Evolutionary conservation across 53 echinoderm and acorn worm species (phyloP), one percentile per base, ranked within the genome.

Genomic region (Arbacia lixula): DNA sequence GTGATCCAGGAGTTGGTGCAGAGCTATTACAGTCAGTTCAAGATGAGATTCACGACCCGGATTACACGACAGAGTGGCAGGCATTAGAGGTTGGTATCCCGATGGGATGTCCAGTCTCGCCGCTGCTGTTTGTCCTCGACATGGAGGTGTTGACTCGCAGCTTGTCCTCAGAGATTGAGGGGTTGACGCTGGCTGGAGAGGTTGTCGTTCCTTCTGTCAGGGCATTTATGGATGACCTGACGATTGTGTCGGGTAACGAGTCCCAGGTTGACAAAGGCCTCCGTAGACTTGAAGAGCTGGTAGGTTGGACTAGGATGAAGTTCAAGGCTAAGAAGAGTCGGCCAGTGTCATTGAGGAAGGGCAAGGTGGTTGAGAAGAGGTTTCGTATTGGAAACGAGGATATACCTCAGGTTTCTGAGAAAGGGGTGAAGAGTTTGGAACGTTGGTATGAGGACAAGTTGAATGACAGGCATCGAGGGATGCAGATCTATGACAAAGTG

Each of bases 261-360:
- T 16, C 68, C 55, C 69, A 68, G 43, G 72, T 56, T 42, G 73
- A 72, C 21, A 56, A 29, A 20, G 69, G 68, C 11, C 73, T 85
- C 10, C 60, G 49, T 31, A 85, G 55, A 26, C 73, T 85, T 20
- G 76, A 75, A 39, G 69, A 86, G 74, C 53, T 75, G 42, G 72
- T 86, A 61, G 74, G 38, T 21, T 86, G 86, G 86, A 72, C 46
- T 6, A 22, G 86, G 51, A 86, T 76, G 86, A 86, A 37, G 86
- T 86, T 86, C 64, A 86, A 86, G 65, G 60, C 86, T 37, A 86
- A 76, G 86, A 86, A 86, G 86, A 60, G 58, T 9, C 51, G 73
- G 40, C 62, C 62, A 43, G 68, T 72, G 71, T 55, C 60, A 58
- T 33, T 58, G 78, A 33, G 41, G 60, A 78, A 55, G 60, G 78